phyloP scores from a whole-genome alignment of 92 coral and sea anemone species.

The Porites lobata region DNA sequence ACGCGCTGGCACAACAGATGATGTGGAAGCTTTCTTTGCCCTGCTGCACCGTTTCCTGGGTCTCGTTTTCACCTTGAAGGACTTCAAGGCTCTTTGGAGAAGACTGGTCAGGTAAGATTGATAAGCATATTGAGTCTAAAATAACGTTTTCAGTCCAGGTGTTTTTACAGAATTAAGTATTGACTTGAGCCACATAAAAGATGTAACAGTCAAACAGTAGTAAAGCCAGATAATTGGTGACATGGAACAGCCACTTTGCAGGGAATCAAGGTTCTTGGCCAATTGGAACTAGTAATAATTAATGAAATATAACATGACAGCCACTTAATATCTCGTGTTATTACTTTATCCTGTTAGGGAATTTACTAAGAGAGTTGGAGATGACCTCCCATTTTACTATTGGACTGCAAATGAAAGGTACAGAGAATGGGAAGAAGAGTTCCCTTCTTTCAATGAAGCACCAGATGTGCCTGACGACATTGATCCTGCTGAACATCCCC shows the following conservation, averaged over 20 bases:
- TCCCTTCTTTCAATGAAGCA: conserved; percentile 45
- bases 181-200: too few relatives aligned
- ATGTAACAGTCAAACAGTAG: too few relatives aligned
- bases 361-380: conserved; percentile 53
- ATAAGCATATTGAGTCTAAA: too few relatives aligned
- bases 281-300: too few relatives aligned
- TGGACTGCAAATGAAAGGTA: conserved; percentile 60
- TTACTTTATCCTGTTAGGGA: conserved; percentile 29
- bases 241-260: too few relatives aligned
- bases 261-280: too few relatives aligned
- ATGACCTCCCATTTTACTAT: conserved; percentile 49
- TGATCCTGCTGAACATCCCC: conserved; percentile 58
- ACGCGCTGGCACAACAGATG: conserved; percentile 72
- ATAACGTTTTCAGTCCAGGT: too few relatives aligned
- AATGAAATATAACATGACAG: too few relatives aligned
- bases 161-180: too few relatives aligned
- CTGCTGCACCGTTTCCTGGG: conserved; percentile 63
- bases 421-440: conserved; percentile 35
- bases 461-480: conserved; percentile 29
- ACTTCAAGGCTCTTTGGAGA: conserved; percentile 76
- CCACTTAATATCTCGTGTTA: neutral
- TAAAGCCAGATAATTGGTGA: too few relatives aligned
- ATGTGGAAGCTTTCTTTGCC: conserved; percentile 72
- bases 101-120: conserved; percentile 56
- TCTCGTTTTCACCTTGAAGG: conserved; percentile 63